Evolutionary conservation across 2,888 invertebrate species (phyloP).

Genomic region (Tinea semifulvella): DNA sequence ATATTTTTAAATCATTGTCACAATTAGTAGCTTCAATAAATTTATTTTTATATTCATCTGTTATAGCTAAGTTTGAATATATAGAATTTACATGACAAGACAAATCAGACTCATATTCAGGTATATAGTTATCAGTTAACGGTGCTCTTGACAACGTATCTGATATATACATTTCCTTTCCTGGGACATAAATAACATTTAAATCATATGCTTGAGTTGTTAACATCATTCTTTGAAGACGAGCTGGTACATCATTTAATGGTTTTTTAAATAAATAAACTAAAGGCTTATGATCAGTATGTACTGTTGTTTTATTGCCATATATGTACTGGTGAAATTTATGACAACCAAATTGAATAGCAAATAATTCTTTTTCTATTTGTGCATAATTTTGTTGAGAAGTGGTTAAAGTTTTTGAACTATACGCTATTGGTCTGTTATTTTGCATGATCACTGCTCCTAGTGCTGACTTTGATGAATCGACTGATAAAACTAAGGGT

Average conservation of each 20-base stretch:
- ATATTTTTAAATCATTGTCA: no score
- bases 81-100: no score
- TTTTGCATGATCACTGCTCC: slow-evolving; percentile 23
- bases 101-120: no score
- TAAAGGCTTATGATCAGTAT: slow-evolving; percentile 27
- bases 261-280: slow-evolving; percentile 24
- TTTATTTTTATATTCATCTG: no score
- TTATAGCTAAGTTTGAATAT: no score
- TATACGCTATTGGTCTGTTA: slow-evolving; percentile 23
- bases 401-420: slow-evolving; percentile 18
- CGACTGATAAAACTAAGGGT: slow-evolving; percentile 17
- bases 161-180: slow-evolving; percentile 24
- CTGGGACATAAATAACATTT: slow-evolving; percentile 22
- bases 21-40: no score
- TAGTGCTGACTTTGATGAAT: slow-evolving; percentile 20
- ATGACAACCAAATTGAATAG: slow-evolving; percentile 21
- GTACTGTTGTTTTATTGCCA: slow-evolving; percentile 18
- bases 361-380: slow-evolving; percentile 22
- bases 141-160: slow-evolving; percentile 25
- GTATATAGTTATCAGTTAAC: slow-evolving; percentile 14
- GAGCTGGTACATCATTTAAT: slow-evolving; percentile 19
- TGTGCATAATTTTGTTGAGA: slow-evolving; percentile 22
- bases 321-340: slow-evolving; percentile 19
- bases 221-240: slow-evolving; percentile 25
- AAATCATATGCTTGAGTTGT: slow-evolving; percentile 23